Evolutionary conservation across 2,113 vertebrate species (phyloP), one percentile per base, ranked within the genome.

Genomic region (Thryonomys swinderianus): DNA sequence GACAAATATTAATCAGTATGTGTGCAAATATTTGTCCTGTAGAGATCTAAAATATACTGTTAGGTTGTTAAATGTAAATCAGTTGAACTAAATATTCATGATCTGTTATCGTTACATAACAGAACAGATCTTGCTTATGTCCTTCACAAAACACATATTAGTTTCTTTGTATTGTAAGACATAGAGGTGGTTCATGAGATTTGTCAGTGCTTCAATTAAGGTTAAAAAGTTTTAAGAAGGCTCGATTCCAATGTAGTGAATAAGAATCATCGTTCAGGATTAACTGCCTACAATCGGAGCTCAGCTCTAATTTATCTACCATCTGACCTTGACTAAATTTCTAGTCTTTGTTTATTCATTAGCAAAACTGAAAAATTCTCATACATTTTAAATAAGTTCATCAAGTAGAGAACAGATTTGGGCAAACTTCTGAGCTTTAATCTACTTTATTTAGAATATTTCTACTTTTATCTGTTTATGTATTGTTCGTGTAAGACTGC

Each of bases 201-300:
- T 78, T 85, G 51, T 76, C 48, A 80, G 48, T 51, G 12, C 17
- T 93, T 88, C 59, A 93, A 48, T 62, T 71, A 78, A 82, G 42
- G 10, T 83, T 45, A 79, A 61, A 78, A 82, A 81, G n/a, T 85
- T 67, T 82, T 83, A 57, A 57, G 78, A 81, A 92, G 37, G 0
- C 3, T 71, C 76, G 23, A 88, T 91, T 71, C 71, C 21, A 53
- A 12, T 18, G 34, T 10, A 55, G 59, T 83, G 74, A 83, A 32
- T 92, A 86, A 89, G 20, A 91, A 34, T 67, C 80, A 89, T 66
- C 37, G 20, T 67, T 80, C 69, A 55, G 16, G 57, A 92, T 69
- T 76, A 74, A 74, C 18, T 95, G n/a, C 67, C 48, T 88, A 25
- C 9, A 67, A 83, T n/a, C 6, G 7, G 64, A 90, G 69, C 57